Conservation (phyloP, 2,113 vertebrate genomes). For the Vulpes vulpes region DNA sequence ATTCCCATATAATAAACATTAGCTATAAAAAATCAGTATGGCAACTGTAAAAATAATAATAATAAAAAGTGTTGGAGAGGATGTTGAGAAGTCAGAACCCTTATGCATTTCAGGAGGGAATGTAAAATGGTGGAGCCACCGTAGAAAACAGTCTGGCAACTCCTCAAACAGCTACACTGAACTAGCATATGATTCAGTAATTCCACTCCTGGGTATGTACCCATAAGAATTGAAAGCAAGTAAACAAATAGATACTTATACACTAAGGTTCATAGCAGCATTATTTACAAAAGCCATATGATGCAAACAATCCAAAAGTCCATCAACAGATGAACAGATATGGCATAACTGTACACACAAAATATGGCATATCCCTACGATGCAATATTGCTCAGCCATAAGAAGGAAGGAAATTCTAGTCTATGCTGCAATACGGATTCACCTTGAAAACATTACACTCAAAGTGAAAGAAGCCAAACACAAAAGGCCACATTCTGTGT, state of each 20-base stretch:
- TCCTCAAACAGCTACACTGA: not conserved
- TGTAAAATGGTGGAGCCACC: not conserved
- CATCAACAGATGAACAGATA: not conserved
- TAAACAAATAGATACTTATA: not conserved
- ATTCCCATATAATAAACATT: not conserved
- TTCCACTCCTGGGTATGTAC: not conserved
- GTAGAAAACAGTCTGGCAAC: not conserved
- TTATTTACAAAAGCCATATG: not conserved
- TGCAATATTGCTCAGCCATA: not conserved
- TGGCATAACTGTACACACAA: not conserved
- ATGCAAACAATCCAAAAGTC: not conserved
- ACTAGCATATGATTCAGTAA: not conserved
- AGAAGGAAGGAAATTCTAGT: not conserved
- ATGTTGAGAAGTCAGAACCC: not conserved
- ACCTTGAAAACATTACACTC: not conserved
- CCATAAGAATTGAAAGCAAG: not conserved
- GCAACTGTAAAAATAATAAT: not conserved
- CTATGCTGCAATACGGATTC: not conserved
- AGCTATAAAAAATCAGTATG: not conserved
- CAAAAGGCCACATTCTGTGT: not conserved
- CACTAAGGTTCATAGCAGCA: not conserved
- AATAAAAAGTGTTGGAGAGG: not conserved
- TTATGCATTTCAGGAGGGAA: not conserved
- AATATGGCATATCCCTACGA: not conserved
- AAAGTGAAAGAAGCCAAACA: not conserved